Conservation (phyloP, 2,113 vertebrate species). For the Nothoprocta perdicaria region DNA sequence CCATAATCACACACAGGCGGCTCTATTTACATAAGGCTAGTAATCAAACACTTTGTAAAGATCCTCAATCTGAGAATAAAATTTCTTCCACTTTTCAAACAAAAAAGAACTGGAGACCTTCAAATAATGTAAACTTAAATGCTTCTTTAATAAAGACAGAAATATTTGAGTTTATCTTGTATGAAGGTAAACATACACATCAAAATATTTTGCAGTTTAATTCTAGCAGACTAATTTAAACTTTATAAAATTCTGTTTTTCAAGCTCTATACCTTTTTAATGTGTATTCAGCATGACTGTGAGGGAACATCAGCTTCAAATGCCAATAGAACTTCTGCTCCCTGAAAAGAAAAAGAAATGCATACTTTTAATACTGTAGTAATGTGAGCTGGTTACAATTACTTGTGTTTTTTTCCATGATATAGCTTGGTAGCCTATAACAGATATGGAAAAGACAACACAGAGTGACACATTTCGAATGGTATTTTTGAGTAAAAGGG, state of each 20-base stretch:
- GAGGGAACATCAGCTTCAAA: constrained; percentile 91
- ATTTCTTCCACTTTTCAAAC: not conserved
- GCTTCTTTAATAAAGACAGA: not conserved
- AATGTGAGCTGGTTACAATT: not conserved
- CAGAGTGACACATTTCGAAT: not conserved
- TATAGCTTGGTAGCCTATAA: not conserved
- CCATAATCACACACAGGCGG: not conserved
- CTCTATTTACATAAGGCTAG: not conserved
- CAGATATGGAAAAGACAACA: not conserved
- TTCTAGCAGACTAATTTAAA: not conserved
- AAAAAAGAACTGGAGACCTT: not conserved
- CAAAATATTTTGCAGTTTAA: not conserved
- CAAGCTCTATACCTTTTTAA: constrained; percentile 84
- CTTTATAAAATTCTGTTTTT: not conserved
- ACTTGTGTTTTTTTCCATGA: not conserved
- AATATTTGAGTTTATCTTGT: not conserved
- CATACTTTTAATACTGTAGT: not conserved
- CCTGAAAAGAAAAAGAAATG: constrained; percentile 74
- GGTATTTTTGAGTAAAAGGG: not conserved
- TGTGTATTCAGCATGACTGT: constrained; percentile 85
- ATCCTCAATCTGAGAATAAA: not conserved
- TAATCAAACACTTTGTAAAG: not conserved
- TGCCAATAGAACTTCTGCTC: constrained; percentile 92
- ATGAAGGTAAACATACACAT: not conserved
- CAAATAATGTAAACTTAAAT: not conserved